phyloP scores from a whole-genome alignment of 2,113 vertebrate species.

The Macquaria australasica region DNA sequence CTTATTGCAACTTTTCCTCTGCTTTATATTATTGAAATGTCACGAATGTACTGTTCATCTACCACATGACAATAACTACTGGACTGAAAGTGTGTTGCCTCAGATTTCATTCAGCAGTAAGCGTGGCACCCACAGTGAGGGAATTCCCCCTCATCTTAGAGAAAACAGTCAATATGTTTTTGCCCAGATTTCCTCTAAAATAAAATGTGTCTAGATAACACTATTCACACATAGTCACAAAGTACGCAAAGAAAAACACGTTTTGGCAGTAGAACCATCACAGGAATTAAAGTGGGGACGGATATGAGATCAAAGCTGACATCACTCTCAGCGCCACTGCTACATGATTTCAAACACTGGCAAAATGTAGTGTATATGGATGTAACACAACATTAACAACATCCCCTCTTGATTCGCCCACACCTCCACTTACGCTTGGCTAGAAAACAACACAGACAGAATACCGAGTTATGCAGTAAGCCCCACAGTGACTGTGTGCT shows the following conservation, averaged over 20 bases:
- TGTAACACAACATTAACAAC: constrained; percentile 54
- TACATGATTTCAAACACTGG: constrained; percentile 44
- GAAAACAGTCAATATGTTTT: constrained; percentile 5
- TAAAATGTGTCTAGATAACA: background rate
- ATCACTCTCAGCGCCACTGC: constrained; percentile 42
- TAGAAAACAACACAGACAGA: constrained; percentile 42
- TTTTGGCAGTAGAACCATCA: constrained; percentile 31
- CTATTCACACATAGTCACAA: background rate
- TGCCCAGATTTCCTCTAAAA: background rate
- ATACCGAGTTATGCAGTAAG: constrained; percentile 13
- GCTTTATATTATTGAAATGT: constrained; percentile 40
- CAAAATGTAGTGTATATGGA: constrained; percentile 43
- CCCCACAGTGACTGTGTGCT: constrained; percentile 24
- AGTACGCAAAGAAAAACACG: background rate
- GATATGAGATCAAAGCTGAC: constrained; percentile 33
- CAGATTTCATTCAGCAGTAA: constrained; percentile 16
- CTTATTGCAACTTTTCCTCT: constrained; percentile 70
- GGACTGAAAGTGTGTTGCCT: constrained; percentile 13
- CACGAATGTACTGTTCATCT: constrained; percentile 41
- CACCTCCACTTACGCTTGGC: constrained; percentile 1
- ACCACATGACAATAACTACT: constrained; percentile 58
- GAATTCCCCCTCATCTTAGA: background rate
- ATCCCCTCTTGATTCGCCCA: background rate
- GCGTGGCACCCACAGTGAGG: constrained; percentile 23
- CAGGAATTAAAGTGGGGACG: background rate